Evolutionary conservation across 1,140 invertebrate genomes (phyloP), one percentile per base, ranked within the genome.

Genomic region (Drosophila malerkotliana): DNA sequence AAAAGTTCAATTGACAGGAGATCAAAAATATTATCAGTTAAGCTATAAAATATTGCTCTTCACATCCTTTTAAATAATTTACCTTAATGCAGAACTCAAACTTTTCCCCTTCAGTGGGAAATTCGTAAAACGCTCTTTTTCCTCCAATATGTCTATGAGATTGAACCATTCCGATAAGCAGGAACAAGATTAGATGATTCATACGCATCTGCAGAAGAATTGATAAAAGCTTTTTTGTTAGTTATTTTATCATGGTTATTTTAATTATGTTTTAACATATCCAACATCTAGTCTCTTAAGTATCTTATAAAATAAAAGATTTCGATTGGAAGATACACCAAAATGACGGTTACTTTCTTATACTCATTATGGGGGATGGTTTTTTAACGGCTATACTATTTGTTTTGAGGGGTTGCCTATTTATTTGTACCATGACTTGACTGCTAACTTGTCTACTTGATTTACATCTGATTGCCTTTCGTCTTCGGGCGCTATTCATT

Each of bases 391-490:
- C 32, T 34, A 21, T 9, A 10, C 15, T 30, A 1, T 15, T 45
- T 37, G 30, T 48, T 26, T 9, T 26, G 41, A 39, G 63, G 41
- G 51, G 24, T 39, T 57, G 32, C 24, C 51, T 57, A 47, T 34
- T 57, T 69, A 15, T 14, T 18, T 10, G 10, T 44, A 69, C 63
- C 66, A 69, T 69, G 32, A 69, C 63, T 56, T 41, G 67, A 69
- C 64, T 71, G 67, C 44, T 41, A 57, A 57, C 67, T 69, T 71
- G 67, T 41, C 64, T 69, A 28, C 53, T 57, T 69, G 67, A 71
- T 57, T 69, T 71, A 39, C 67, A 69, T 69, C 67, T 71, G 67
- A 71, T 71, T 69, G 67, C 67, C 39, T 69, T 30, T 64, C 68
- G 68, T 69, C 51, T 69, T 15, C 18, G 63, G n/a, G n/a, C 41